Evolutionary conservation across 2,113 vertebrate species (phyloP), one percentile per base, ranked within the genome.

Genomic region (Phalacrocorax pelagicus): DNA sequence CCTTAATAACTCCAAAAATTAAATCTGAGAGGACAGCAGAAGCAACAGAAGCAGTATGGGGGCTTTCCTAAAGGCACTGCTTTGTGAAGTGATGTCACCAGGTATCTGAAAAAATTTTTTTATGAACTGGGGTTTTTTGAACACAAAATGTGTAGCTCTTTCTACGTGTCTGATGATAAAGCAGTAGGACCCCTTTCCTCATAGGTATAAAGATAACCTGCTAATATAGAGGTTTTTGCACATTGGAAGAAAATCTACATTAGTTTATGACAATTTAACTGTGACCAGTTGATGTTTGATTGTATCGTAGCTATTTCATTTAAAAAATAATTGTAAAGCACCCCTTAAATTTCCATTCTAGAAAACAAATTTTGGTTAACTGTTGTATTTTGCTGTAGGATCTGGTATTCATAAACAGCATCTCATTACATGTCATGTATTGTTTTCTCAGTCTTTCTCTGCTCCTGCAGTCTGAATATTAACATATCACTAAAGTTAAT

Each of bases 81-180:
- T 89, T 51, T 42, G 29, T 0, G 0, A 51, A 7, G 6, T 42
- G 9, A 46, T 59, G 18, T 32, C 78, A 24, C 22, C 11, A 26
- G 42, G 3, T 38, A 38, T 8, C 23, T 23, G 17, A 4, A 51
- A 24, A 75, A 30, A 61, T 17, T 4, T 80, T 80, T 66, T 62
- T 10, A 26, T 15, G 20, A 77, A 58, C 8, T 10, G 58, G 7
- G 19, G 5, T 5, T 32, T 71, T 67, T 65, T 57, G 27, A 65
- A 57, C 12, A 17, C 7, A 66, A 70, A 77, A 66, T 17, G 2
- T 22, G 12, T 42, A 49, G 9, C 16, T 42, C 36, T 73, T 84
- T 38, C n/a, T 66, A 7, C 17, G 6, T 7, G 4, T 24, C 51
- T 87, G 44, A 16, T n/a, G 13, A 14, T 10, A 46, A 74, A 66